These are phyloP conservation scores for Hemiscyllium ocellatum DNA, from an alignment of 2,113 vertebrate species.

Conservation along the genomic window DNA sequence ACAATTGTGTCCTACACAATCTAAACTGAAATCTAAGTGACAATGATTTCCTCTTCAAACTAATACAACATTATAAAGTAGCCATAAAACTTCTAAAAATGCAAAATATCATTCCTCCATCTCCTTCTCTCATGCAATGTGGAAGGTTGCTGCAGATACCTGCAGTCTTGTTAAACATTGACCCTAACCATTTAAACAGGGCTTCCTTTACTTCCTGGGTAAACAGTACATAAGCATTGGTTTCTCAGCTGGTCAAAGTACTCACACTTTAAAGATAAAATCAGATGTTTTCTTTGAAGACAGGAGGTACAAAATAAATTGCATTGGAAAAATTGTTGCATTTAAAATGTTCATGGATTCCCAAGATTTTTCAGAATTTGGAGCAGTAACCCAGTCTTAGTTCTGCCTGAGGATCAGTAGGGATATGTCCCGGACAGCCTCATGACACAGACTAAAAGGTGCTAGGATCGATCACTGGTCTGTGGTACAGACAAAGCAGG, in stretches of 20 bases:
- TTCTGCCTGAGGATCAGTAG: background rate
- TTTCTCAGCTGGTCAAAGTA: background rate
- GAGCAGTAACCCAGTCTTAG: background rate
- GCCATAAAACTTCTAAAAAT: conserved; percentile 9
- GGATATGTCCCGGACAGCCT: background rate
- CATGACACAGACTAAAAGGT: background rate
- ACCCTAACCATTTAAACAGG: background rate
- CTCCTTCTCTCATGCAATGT: background rate
- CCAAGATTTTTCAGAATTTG: background rate
- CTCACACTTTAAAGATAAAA: conserved; percentile 9
- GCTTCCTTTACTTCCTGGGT: background rate
- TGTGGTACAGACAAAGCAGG: background rate
- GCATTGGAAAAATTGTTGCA: background rate
- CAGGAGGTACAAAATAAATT: background rate
- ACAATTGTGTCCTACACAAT: background rate
- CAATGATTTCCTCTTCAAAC: background rate
- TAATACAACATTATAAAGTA: conserved; percentile 21
- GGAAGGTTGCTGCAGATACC: background rate
- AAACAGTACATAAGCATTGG: background rate
- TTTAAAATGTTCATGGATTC: background rate
- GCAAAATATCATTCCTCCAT: background rate
- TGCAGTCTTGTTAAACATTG: background rate
- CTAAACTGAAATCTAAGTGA: background rate
- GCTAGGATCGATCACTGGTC: background rate
- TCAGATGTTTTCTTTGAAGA: background rate